Conservation (phyloP, 30 jellyfish, hydroid and myxozoan species). For the Hydra vulgaris region DNA sequence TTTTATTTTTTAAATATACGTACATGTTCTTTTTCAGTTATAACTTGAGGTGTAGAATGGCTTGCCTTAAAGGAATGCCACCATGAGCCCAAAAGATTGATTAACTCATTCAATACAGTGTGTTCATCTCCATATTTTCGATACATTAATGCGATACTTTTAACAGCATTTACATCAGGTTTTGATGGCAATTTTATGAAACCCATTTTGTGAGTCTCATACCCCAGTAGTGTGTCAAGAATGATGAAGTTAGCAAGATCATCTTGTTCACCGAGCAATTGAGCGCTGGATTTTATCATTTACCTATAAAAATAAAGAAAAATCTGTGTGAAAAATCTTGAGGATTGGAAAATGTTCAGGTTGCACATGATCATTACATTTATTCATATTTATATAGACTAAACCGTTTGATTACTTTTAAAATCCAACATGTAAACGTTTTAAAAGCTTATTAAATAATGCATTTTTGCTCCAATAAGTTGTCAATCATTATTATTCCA, state of each 20-base stretch:
- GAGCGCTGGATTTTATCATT: conserved; percentile 5
- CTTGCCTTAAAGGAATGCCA: conserved; percentile 37
- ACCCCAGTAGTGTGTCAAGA: conserved; percentile 80
- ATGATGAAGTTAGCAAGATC: conserved; percentile 73
- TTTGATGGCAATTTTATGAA: conserved; percentile 34
- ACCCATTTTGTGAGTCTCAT: conserved; percentile 78
- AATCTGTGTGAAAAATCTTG: neutral
- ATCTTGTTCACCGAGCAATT: conserved; percentile 61
- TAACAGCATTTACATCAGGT: conserved; percentile 49
- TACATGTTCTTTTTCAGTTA: conserved; percentile 70
- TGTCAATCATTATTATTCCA: neutral
- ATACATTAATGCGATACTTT: conserved; percentile 40
- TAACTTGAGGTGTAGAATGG: conserved; percentile 30
- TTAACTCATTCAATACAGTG: conserved; percentile 39
- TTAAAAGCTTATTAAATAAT: neutral
- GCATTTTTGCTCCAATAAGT: neutral
- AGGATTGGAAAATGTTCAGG: neutral
- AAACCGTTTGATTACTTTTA: neutral
- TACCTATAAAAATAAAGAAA: too few species aligned
- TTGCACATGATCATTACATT: neutral
- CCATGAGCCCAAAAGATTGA: conserved; percentile 42
- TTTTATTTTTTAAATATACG: too few species aligned
- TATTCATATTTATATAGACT: neutral
- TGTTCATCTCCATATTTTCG: conserved; percentile 66
- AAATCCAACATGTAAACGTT: neutral